Evolutionary conservation across 2,888 invertebrate genomes (phyloP), one percentile per base, ranked within the genome.

Genomic region (Brachyopa scutellaris): DNA sequence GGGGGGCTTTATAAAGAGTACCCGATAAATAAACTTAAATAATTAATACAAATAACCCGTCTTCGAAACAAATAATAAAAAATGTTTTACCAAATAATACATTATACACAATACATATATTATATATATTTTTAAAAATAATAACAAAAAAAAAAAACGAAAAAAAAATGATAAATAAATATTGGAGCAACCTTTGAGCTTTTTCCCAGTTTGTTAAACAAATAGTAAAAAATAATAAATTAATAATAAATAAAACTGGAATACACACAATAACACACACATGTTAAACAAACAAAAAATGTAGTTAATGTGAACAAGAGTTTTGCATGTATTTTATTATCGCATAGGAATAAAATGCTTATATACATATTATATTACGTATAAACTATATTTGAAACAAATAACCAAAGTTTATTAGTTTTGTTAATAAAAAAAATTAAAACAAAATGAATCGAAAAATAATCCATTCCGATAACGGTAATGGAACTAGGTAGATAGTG

Each of bases 51-150:
- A 36, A 59, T 47, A 76, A 82, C 59, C 82, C 82, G 82, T 82
- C 82, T 82, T 82, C 82, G 77, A 69, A 82, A 70, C 70, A 82
- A 77, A 77, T 55, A 74, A 59, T 69, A 61, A 66, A 70, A 61
- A 57, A 73, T 78, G 59, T 78, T 82, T 69, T 29, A 82, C 17
- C 64, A 82, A 70, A 70, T 26, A n/a, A n/a, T 76, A 69, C 76
- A 77, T 77, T 82, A 82, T 77, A 80, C 64, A 82, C 77, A 70
- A 70, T 72, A 82, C 77, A 82, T 82, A 82, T 77, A 77, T 82
- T 82, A 82, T 82, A 82, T 82, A 82, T 82, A 82, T 82, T 77
- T 82, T 70, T 82, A 82, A 72, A 64, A 17, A 36, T 29, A 66
- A 21, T 11, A 40, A 67, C n/a, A 55, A 47, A 45, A 72, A 51